A percentile compares a stretch with the other conserved stretches of the same genome.
These are phyloP conservation scores for Gryllus longicercus DNA, from an alignment of 2,888 invertebrate species.

Conservation along the genomic window DNA sequence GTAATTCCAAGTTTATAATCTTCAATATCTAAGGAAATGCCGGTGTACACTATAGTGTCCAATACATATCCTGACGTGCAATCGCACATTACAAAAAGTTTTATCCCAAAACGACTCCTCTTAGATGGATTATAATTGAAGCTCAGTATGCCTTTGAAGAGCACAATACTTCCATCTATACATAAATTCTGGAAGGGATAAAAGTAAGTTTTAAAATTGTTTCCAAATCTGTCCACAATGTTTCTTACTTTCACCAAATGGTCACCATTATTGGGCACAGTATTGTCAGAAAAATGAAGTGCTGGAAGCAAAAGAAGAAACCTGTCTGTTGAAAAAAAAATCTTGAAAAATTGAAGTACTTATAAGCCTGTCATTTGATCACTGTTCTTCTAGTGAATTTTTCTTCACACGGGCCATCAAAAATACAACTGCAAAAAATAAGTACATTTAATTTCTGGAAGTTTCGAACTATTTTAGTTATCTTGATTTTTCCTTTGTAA, in stretches of 20 bases:
- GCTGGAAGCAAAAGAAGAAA: not conserved
- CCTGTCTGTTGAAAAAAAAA: constrained; percentile 10
- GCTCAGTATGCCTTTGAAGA: not conserved
- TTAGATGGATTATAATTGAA: not conserved
- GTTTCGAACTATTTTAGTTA: not conserved
- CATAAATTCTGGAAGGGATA: too few species aligned
- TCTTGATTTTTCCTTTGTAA: not conserved
- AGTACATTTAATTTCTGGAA: not conserved
- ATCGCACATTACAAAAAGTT: not conserved
- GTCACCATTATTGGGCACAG: not conserved
- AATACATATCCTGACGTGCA: too few species aligned
- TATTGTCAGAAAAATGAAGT: constrained; percentile 18
- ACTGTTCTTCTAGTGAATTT: not conserved
- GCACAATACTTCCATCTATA: not conserved
- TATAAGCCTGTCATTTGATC: not conserved
- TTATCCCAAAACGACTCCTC: not conserved
- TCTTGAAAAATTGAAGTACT: not conserved
- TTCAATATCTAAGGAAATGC: too few species aligned
- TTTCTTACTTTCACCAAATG: not conserved
- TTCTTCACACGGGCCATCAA: not conserved
- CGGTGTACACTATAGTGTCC: too few species aligned
- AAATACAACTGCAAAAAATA: constrained; percentile 11
- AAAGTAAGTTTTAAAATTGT: not conserved
- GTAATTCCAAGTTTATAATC: too few species aligned
- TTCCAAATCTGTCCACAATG: not conserved